Conservation (phyloP, 2,113 vertebrate genomes). For the Leiothrix lutea region DNA sequence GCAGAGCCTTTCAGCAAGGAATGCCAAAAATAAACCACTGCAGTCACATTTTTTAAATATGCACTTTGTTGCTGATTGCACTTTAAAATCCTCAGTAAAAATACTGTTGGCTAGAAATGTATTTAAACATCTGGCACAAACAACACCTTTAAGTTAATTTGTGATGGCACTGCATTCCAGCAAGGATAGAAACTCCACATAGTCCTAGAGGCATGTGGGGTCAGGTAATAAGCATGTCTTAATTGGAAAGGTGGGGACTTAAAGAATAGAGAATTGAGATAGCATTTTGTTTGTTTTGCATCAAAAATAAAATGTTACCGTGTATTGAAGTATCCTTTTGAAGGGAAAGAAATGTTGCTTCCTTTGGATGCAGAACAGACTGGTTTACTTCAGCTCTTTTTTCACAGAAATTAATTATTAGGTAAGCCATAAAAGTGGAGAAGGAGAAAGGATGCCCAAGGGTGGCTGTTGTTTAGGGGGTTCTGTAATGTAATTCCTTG, state of each 20-base stretch:
- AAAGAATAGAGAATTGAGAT: neutral
- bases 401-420: neutral
- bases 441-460: neutral
- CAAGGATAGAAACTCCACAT: neutral
- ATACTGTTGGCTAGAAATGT: neutral
- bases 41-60: neutral
- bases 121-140: neutral
- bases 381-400: neutral
- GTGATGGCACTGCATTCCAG: neutral
- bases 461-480: neutral
- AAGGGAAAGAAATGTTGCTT: neutral
- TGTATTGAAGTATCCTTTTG: no score
- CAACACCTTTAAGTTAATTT: neutral
- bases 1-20: neutral
- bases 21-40: slow-evolving; percentile 17
- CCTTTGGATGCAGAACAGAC: neutral
- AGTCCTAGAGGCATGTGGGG: neutral
- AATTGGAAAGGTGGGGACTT: neutral
- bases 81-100: slow-evolving; percentile 17
- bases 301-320: neutral
- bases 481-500: neutral
- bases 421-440: neutral
- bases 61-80: neutral
- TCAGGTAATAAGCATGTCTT: neutral
- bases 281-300: neutral